phyloP scores from a whole-genome alignment of 2,888 invertebrate genomes.

The Seira sanloemensis region DNA sequence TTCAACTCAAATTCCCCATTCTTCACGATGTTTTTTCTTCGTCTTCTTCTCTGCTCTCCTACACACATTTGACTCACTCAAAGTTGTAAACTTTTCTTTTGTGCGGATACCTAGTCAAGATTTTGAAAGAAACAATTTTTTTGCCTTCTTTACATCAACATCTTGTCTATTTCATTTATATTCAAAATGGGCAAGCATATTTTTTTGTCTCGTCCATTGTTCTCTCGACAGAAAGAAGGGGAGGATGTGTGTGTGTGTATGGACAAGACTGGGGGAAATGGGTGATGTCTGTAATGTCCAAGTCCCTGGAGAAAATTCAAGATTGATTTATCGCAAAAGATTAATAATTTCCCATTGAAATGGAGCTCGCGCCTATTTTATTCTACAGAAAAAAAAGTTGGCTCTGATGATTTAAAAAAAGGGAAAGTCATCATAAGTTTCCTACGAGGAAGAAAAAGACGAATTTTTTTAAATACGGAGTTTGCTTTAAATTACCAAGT shows the following conservation, averaged over 20 bases:
- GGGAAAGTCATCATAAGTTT: background rate
- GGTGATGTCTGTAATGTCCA: background rate
- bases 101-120: too few species aligned
- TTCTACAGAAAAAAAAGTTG: conserved; percentile 15
- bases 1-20: too few species aligned
- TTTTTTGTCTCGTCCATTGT: too few species aligned
- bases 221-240: conserved; percentile 10
- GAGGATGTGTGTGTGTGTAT: too few species aligned
- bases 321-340: conserved; percentile 30
- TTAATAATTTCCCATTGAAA: conserved; percentile 19
- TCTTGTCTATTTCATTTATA: background rate
- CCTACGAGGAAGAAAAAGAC: too few species aligned
- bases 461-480: too few species aligned
- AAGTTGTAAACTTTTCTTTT: too few species aligned
- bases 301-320: conserved; percentile 30
- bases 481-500: background rate
- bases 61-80: too few species aligned
- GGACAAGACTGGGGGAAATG: background rate
- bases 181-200: background rate
- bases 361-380: background rate
- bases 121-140: conserved; percentile 3
- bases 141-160: background rate
- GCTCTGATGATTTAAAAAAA: conserved; percentile 14
- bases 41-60: too few species aligned
- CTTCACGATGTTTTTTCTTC: too few species aligned